Conservation (phyloP, 2,888 invertebrate genomes). For the Toxonevra muliebris region DNA sequence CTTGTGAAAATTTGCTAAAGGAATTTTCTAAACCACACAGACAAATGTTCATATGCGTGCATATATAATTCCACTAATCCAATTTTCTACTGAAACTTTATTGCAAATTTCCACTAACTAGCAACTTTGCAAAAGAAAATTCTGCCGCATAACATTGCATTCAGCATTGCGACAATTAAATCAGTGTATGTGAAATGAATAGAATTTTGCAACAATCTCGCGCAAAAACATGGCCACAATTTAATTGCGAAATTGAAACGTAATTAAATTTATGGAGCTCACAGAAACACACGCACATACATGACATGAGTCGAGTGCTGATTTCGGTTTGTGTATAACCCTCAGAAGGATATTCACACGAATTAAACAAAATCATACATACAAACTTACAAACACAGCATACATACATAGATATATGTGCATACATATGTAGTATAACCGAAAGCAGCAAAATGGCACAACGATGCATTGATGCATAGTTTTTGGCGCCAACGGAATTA, state of each 20-base stretch:
- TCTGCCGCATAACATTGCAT: neutral
- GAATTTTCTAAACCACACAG: neutral
- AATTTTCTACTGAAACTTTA: no score
- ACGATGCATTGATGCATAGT: slow-evolving; percentile 16
- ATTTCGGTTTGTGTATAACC: no score
- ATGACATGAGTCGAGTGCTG: neutral
- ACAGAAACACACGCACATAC: neutral
- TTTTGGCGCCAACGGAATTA: slow-evolving; percentile 26
- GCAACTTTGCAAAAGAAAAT: neutral
- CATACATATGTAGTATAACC: slow-evolving; percentile 6
- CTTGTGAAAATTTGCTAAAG: neutral
- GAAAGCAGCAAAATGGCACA: slow-evolving; percentile 11
- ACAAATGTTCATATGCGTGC: neutral
- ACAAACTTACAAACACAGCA: slow-evolving; percentile 14
- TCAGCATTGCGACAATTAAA: slow-evolving; percentile 17
- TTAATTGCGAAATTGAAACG: slow-evolving; percentile 36
- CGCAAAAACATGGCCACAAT: slow-evolving; percentile 28
- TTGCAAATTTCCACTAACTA: no score
- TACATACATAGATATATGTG: no score
- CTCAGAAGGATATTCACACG: neutral
- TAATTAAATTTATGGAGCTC: slow-evolving; percentile 32
- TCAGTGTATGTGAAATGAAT: slow-evolving; percentile 1
- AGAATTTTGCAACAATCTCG: slow-evolving; percentile 8
- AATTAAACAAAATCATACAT: neutral
- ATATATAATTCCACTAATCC: no score